phyloP scores from a whole-genome alignment of 2,888 invertebrate species.

The Sesia bembeciformis region DNA sequence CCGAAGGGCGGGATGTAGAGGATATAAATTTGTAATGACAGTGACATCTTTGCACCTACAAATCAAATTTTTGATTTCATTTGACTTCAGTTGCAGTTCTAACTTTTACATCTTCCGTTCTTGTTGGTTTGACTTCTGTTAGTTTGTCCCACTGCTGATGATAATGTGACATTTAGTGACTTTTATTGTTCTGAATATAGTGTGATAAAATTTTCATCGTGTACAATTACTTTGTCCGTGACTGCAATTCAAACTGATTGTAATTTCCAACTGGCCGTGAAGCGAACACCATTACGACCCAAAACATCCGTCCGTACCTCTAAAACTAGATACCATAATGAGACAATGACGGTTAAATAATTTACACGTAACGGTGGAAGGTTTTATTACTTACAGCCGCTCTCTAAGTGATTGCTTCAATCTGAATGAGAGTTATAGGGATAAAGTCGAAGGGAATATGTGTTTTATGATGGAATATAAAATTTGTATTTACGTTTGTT shows the following conservation, averaged over 20 bases:
- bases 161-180: too few species aligned
- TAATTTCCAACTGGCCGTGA: slow-evolving; percentile 20
- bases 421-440: slow-evolving; percentile 4
- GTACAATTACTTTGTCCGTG: slow-evolving; percentile 6
- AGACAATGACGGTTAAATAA: slow-evolving; percentile 31
- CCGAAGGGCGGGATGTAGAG: too few species aligned
- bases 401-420: slow-evolving; percentile 30
- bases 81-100: too few species aligned
- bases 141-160: too few species aligned
- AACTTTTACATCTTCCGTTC: too few species aligned
- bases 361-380: slow-evolving; percentile 21
- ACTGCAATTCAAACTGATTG: slow-evolving; percentile 16
- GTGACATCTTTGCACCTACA: too few species aligned
- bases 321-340: slow-evolving; percentile 16
- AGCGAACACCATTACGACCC: slow-evolving; percentile 17
- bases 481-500: too few species aligned
- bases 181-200: not conserved
- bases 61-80: too few species aligned
- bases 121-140: too few species aligned
- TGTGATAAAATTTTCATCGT: not conserved
- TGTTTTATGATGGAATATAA: too few species aligned
- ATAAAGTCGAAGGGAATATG: too few species aligned
- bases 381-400: slow-evolving; percentile 23
- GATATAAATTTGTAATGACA: too few species aligned
- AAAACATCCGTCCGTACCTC: slow-evolving; percentile 13